Conservation (phyloP, 2,888 invertebrate genomes). For the Stegana nigrithorax region DNA sequence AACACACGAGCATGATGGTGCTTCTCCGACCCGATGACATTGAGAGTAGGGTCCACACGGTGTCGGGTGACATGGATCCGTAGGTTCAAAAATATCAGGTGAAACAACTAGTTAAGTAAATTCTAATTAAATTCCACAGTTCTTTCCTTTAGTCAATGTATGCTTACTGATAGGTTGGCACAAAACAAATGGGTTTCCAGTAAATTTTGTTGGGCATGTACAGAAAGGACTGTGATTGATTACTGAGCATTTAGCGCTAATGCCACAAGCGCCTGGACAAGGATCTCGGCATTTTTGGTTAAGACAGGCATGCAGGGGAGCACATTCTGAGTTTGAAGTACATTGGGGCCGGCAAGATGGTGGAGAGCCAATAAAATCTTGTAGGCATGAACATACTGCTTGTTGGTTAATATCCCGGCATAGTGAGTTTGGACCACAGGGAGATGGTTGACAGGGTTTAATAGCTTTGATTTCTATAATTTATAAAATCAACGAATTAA, state of each 20-base stretch:
- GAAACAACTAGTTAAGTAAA: conserved; percentile 71
- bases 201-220: conserved; percentile 75
- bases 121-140: conserved; percentile 34
- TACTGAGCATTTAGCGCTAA: conserved; percentile 80
- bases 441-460: conserved; percentile 77
- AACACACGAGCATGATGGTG: conserved; percentile 81
- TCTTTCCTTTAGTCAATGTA: neutral
- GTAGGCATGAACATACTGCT: conserved; percentile 79
- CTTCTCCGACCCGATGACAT: conserved; percentile 76
- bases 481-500: conserved; percentile 13
- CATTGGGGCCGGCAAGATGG: conserved; percentile 85
- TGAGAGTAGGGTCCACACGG: conserved; percentile 85
- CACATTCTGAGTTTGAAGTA: conserved; percentile 80
- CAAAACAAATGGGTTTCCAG: conserved; percentile 82
- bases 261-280: conserved; percentile 85
- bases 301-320: conserved; percentile 79
- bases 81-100: conserved; percentile 67
- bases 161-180: conserved; percentile 73
- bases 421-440: conserved; percentile 84
- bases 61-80: conserved; percentile 80
- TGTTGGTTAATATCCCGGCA: conserved; percentile 80
- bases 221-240: conserved; percentile 86
- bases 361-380: conserved; percentile 79
- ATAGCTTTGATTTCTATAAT: conserved; percentile 66
- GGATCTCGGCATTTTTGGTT: conserved; percentile 85